Evolutionary conservation across 2,113 vertebrate species (phyloP), one percentile per base, ranked within the genome.

Genomic region (Pelmatolapia mariae): DNA sequence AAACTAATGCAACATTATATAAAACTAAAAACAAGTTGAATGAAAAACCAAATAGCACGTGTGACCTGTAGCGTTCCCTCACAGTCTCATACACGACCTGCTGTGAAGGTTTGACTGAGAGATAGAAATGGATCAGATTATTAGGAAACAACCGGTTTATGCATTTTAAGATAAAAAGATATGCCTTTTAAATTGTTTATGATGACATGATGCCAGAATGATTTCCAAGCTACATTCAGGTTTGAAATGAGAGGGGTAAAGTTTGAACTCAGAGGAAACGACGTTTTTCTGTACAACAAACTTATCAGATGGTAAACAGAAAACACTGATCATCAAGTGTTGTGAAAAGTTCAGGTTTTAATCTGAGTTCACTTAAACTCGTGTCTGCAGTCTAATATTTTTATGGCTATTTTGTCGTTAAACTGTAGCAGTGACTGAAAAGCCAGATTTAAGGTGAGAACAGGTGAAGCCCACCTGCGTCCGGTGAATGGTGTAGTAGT

Each of bases 401-500:
- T 76, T 47, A 76, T 47, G 24, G 40, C 13, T 45, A 3, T 13
- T 76, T 0, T 45, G 2, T 45, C 4, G 1, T 19, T 78, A 78
- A 50, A 26, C 4, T 1, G n/a, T 0, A 71, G 3, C 38, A 22
- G 13, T 16, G 38, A 43, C 18, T 43, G 19, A 71, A 43, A 29
- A 47, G 8, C 8, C 71, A 47, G 24, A 12, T 50, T 50, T 31
- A 1, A 50, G 40, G 43, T 50, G 16, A 31, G 24, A 29, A 0
- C 0, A 45, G 22, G 1, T 50, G 71, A 47, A 78, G 45, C 61
- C 13, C 38, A 93, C 98, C 98, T 99, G 97, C 15, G 96, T 95
- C 71, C 97, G 96, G 88, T 18, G 93, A 56, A 99, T 93, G 8
- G 97, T 98, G 93, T 96, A 97, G 94, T 98, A 98, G 89, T 98